Conservation (phyloP, 2,113 vertebrate species). For the Rousettus leschenaultii region DNA sequence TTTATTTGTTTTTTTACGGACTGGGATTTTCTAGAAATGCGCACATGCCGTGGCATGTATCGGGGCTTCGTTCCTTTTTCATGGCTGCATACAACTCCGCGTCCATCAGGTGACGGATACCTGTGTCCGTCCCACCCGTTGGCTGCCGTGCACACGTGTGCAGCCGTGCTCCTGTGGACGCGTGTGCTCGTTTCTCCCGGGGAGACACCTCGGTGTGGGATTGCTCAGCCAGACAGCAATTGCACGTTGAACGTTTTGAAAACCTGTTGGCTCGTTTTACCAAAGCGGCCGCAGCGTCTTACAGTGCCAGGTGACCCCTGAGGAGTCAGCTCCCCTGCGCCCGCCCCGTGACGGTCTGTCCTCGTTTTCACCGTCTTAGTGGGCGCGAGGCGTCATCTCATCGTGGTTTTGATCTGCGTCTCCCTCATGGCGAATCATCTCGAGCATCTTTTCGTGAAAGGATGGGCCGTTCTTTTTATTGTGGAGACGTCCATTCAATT, state of each 20-base stretch:
- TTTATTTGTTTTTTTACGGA: not conserved
- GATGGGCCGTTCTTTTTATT: not conserved
- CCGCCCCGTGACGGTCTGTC: fast-evolving
- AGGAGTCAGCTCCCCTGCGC: not conserved
- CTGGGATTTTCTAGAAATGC: not conserved
- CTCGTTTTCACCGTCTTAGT: not conserved
- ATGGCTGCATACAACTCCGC: not conserved
- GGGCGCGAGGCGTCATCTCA: fast-evolving
- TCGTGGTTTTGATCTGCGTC: not conserved
- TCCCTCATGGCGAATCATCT: not conserved
- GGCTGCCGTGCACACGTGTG: fast-evolving
- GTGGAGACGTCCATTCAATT: not conserved
- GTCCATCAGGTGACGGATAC: not conserved
- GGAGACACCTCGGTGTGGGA: not conserved
- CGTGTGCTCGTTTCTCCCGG: too few relatives aligned
- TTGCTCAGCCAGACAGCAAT: not conserved
- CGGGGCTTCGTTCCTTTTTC: not conserved
- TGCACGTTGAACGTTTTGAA: too few relatives aligned
- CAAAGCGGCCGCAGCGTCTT: not conserved
- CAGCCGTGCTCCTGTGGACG: not conserved
- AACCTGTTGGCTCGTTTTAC: not conserved
- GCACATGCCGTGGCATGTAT: not conserved
- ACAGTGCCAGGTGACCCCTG: fast-evolving
- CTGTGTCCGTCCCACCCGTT: not conserved
- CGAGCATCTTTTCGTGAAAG: too few relatives aligned